Evolutionary conservation across 1,140 invertebrate species (phyloP), one percentile per base, ranked within the genome.

Genomic region (Antheraea pernyi): DNA sequence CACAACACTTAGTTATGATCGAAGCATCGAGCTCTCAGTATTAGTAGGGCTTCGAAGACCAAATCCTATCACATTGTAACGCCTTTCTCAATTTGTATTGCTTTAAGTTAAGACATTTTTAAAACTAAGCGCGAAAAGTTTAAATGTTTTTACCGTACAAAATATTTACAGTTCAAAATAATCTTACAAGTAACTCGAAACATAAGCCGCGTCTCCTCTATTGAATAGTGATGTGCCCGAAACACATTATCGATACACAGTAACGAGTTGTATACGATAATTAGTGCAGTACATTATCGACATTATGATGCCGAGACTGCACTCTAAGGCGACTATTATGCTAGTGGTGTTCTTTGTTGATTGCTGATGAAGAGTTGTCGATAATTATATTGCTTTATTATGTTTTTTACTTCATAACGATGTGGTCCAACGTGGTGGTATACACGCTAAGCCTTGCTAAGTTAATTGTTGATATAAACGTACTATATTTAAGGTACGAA

Each of bases 251-350:
- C 85, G 83, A 88, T 87, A 82, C 62, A 70, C 46, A 42, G 53
- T 67, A 39, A 65, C 37, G 59, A 66, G 62, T 72, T 66, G 72
- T 76, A 46, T 67, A 72, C 75, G 74, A 74, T 87, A 90, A 90
- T 90, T 90, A 90, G 81, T 82, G 84, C 68, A 65, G 79, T 88
- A 85, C 80, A 83, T 90, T 86, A 83, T 88, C 82, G 82, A 90
- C 72, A 80, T 88, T 84, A 90, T 81, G 82, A 77, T 65, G 82
- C 79, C 88, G 84, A 83, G 86, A 88, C 88, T 85, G 88, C 88
- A 90, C 86, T 90, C 73, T 81, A 72, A 71, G 61, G 61, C 67
- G 74, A 71, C 74, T 76, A 81, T 80, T 82, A 81, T 53, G 58
- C 30, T 82, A 87, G 84, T 60, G 83, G 53, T 79, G 85, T 13